Conservation (phyloP, 2,113 vertebrate genomes). For the Neomonachus schauinslandi region DNA sequence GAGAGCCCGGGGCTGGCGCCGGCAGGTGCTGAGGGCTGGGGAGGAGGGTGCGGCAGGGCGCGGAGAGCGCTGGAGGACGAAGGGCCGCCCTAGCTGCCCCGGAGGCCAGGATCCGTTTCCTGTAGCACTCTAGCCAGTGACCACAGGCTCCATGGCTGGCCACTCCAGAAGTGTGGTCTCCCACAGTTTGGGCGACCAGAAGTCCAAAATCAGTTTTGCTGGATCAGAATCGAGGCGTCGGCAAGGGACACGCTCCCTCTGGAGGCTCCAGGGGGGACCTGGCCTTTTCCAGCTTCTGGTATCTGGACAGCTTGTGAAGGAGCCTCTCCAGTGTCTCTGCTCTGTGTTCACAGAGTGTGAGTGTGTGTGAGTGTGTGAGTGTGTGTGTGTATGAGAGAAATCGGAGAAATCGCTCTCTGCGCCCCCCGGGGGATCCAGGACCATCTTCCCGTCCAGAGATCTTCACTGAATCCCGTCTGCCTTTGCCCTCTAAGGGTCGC, state of each 20-base stretch:
- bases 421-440: background rate
- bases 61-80: background rate
- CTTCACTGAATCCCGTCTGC: no score
- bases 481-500: no score
- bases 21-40: background rate
- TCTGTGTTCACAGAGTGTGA: no score
- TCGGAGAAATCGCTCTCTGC: background rate
- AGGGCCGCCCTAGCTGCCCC: accelerated
- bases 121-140: accelerated
- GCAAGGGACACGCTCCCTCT: accelerated
- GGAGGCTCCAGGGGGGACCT: background rate
- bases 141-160: accelerated
- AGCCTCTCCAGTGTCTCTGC: background rate
- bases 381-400: background rate
- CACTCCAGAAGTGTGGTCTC: accelerated
- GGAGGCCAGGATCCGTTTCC: accelerated
- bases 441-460: background rate
- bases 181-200: background rate
- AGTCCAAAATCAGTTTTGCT: background rate
- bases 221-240: accelerated
- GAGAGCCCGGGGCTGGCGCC: accelerated
- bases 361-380: no score
- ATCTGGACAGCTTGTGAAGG: accelerated
- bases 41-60: accelerated
- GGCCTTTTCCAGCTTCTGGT: no score